Evolutionary conservation across 1,140 invertebrate species (phyloP).

Genomic region (Hermetia illucens): DNA sequence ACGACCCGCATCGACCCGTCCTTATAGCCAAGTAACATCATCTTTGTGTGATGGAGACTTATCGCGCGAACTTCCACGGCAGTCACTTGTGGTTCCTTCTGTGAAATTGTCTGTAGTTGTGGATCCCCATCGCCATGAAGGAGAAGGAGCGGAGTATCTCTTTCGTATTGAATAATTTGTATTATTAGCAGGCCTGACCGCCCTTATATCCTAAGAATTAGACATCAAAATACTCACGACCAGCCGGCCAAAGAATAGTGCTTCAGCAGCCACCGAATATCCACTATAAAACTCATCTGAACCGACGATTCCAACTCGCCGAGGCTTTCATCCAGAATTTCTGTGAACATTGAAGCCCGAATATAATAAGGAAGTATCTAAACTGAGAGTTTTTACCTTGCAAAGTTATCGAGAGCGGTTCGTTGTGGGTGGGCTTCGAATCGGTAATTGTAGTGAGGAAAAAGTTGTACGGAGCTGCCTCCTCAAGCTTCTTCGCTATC

Average conservation of each 20-base stretch:
- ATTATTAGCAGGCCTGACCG: too few relatives aligned
- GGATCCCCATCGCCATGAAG: slow-evolving; percentile 62
- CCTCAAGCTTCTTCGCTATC: slow-evolving; percentile 50
- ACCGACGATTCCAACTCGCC: slow-evolving; percentile 56
- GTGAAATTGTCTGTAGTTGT: slow-evolving; percentile 36
- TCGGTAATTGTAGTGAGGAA: slow-evolving; percentile 63
- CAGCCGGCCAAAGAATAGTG: slow-evolving; percentile 46
- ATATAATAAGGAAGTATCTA: too few relatives aligned
- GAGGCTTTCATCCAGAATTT: slow-evolving; percentile 59
- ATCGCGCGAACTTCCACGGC: slow-evolving; percentile 56
- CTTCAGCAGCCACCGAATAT: slow-evolving; percentile 60
- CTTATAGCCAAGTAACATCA: slow-evolving; percentile 76
- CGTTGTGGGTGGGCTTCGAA: slow-evolving; percentile 42
- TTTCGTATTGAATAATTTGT: too few relatives aligned
- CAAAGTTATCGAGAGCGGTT: slow-evolving; percentile 52
- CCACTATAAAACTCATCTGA: slow-evolving; percentile 89
- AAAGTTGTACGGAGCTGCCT: slow-evolving; percentile 58
- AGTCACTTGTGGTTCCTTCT: slow-evolving; percentile 46
- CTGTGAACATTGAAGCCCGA: slow-evolving; percentile 33
- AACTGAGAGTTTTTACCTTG: too few relatives aligned
- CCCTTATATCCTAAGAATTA: neutral
- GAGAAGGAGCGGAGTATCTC: slow-evolving; percentile 55
- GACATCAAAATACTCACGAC: slow-evolving; percentile 33
- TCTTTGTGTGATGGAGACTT: slow-evolving; percentile 81
- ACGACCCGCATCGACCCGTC: slow-evolving; percentile 70